These are phyloP conservation scores for Aplodontia rufa DNA, from an alignment of 2,113 vertebrate genomes.

Conservation along the genomic window DNA sequence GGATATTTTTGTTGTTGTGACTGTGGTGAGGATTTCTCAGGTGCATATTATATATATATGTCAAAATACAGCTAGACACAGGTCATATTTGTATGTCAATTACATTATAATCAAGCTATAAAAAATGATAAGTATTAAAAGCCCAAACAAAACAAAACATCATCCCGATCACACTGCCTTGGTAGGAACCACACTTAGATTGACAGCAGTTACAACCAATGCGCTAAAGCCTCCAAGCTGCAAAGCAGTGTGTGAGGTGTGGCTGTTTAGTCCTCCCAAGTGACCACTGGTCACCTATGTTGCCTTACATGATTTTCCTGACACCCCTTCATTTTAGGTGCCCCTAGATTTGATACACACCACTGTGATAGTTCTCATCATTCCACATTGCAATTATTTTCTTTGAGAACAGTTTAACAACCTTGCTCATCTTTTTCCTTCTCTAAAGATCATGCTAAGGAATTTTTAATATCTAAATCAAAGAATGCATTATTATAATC, in stretches of 20 bases:
- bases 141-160: neutral
- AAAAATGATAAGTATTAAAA: neutral
- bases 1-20: neutral
- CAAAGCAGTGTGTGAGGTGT: neutral
- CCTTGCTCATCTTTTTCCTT: neutral
- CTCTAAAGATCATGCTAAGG: neutral
- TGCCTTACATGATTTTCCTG: rapidly evolving
- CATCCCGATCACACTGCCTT: neutral
- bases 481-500: neutral
- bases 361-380: neutral
- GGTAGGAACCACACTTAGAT: neutral
- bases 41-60: neutral
- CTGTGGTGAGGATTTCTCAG: neutral
- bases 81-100: neutral
- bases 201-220: neutral
- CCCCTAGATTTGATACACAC: neutral
- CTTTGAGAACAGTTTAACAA: neutral
- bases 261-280: neutral
- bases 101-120: neutral
- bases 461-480: neutral
- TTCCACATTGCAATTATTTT: neutral
- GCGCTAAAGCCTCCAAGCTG: neutral
- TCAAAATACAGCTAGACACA: neutral
- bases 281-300: neutral
- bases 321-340: neutral